phyloP scores from a whole-genome alignment of 2,888 invertebrate species.

The Chymomyza procnemis region DNA sequence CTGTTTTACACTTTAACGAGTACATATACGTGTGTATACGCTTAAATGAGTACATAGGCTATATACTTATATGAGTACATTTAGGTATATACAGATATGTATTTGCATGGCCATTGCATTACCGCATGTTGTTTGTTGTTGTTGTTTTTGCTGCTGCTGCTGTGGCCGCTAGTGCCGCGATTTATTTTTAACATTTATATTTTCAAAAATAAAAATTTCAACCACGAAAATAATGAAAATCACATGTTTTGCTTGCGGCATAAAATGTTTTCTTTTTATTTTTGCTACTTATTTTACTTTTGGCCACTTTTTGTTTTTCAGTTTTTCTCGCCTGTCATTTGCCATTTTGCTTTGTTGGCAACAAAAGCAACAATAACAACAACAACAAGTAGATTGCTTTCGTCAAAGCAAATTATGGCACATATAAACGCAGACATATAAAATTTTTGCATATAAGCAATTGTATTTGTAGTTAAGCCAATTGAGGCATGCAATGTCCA shows the following conservation, averaged over 20 bases:
- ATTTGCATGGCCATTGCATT: constrained; percentile 29
- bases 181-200: constrained; percentile 70
- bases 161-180: constrained; percentile 7
- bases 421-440: background rate
- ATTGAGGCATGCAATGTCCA: constrained; percentile 34
- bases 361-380: background rate
- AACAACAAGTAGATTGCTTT: constrained; percentile 8
- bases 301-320: constrained; percentile 9
- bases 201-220: constrained; percentile 71
- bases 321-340: constrained; percentile 11
- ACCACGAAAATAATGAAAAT: constrained; percentile 73
- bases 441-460: constrained; percentile 1
- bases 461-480: constrained; percentile 18
- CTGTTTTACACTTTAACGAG: no score
- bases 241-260: constrained; percentile 73
- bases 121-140: constrained; percentile 27
- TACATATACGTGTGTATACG: no score
- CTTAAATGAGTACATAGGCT: no score
- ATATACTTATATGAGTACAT: no score
- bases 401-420: constrained; percentile 8
- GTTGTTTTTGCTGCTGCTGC: constrained; percentile 13
- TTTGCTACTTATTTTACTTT: constrained; percentile 18
- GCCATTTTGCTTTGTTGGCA: background rate
- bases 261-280: constrained; percentile 53
- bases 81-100: no score